Evolutionary conservation across 2,888 invertebrate genomes (phyloP).

Genomic region (Laspeyria flexula): DNA sequence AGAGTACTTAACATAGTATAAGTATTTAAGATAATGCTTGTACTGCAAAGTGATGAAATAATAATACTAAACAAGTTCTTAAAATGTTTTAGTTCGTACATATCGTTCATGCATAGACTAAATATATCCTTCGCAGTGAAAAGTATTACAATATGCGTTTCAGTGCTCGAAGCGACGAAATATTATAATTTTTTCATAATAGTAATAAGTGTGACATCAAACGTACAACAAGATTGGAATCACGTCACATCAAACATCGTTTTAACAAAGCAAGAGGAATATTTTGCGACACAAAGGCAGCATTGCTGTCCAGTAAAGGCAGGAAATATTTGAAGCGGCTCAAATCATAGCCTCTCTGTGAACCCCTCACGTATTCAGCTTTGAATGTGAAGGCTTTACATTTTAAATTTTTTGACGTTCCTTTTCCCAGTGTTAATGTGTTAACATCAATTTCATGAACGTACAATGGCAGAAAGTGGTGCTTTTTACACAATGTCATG

Average conservation of each 20-base stretch:
- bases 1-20: too few species aligned
- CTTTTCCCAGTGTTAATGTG: constrained; percentile 1
- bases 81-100: too few species aligned
- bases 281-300: constrained; percentile 25
- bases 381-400: constrained; percentile 21
- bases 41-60: too few species aligned
- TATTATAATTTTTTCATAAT: neutral
- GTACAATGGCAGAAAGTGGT: neutral
- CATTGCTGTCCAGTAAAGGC: constrained; percentile 19
- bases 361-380: constrained; percentile 26
- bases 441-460: constrained; percentile 1
- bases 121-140: neutral
- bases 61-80: too few species aligned
- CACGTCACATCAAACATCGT: constrained; percentile 19
- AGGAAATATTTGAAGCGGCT: constrained; percentile 31
- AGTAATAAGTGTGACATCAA: constrained; percentile 10
- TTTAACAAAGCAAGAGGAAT: constrained; percentile 25
- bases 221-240: constrained; percentile 17
- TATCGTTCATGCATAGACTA: too few species aligned
- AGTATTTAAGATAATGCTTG: too few species aligned
- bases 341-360: constrained; percentile 24
- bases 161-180: constrained; percentile 4
- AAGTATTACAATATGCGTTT: neutral
- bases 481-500: neutral
- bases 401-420: constrained; percentile 24